Conservation (phyloP, 2,113 vertebrate genomes). For the Crocuta crocuta region DNA sequence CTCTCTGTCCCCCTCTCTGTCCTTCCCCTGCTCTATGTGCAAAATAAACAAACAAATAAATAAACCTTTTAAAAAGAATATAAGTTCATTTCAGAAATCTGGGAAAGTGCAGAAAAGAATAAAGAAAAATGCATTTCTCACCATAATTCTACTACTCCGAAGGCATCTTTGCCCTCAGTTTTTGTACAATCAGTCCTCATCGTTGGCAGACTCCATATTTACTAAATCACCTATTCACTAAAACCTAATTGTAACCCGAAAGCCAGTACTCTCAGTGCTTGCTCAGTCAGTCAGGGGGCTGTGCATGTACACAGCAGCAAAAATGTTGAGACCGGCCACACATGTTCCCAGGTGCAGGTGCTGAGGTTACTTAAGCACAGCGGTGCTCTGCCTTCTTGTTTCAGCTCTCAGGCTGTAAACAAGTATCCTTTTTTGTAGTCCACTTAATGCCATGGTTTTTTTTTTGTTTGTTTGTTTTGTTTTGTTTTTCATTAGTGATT, state of each 20-base stretch:
- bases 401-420: background rate
- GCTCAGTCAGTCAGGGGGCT: too few relatives aligned
- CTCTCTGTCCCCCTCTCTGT: too few relatives aligned
- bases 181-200: background rate
- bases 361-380: background rate
- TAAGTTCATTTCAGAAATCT: slow-evolving; percentile 16
- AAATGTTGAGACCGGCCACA: fast-evolving
- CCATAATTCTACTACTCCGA: background rate
- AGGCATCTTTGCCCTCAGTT: background rate
- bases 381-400: background rate
- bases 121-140: background rate
- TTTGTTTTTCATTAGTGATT: background rate
- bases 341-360: fast-evolving
- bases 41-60: too few relatives aligned
- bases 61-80: background rate
- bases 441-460: background rate
- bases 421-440: background rate
- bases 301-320: background rate
- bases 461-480: background rate
- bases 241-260: background rate
- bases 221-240: background rate
- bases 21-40: too few relatives aligned
- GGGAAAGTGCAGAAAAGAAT: background rate
- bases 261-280: background rate
- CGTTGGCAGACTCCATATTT: background rate